Conservation (phyloP, 64 coral and sea anemone genomes). For the Orbicella faveolata region DNA sequence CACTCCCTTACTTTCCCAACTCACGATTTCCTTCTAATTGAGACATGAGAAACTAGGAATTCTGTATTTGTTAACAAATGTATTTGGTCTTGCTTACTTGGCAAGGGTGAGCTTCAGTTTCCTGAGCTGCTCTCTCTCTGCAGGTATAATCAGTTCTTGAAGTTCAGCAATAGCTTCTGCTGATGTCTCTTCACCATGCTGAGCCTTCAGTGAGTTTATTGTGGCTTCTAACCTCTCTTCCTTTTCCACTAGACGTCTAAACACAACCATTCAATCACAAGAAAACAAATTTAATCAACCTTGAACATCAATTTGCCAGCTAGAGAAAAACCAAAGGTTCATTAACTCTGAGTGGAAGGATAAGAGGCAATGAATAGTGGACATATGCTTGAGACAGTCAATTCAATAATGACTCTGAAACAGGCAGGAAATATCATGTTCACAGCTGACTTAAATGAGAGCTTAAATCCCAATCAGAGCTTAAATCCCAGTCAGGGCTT, state of each 20-base stretch:
- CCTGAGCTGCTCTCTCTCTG: slow-evolving; percentile 78
- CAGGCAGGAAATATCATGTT: too few relatives aligned
- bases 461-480: too few relatives aligned
- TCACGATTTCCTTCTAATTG: too few relatives aligned
- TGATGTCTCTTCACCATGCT: slow-evolving; percentile 85
- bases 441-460: too few relatives aligned
- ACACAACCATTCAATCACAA: neutral
- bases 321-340: neutral
- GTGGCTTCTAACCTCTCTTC: slow-evolving; percentile 84
- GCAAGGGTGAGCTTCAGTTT: slow-evolving; percentile 77
- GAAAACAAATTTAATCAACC: neutral
- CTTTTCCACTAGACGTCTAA: slow-evolving; percentile 86
- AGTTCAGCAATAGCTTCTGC: slow-evolving; percentile 75
- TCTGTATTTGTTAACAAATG: too few relatives aligned
- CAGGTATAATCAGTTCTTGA: slow-evolving; percentile 72
- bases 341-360: neutral
- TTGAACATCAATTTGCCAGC: neutral
- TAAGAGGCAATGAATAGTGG: too few relatives aligned
- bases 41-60: neutral
- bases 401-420: too few relatives aligned
- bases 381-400: too few relatives aligned
- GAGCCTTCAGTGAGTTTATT: slow-evolving; percentile 57
- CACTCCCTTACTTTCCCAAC: too few relatives aligned
- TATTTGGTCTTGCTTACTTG: slow-evolving; percentile 56
- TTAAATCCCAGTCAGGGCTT: too few relatives aligned